phyloP scores from a whole-genome alignment of 2,797 vertebrate species.

The Anas georgica region DNA sequence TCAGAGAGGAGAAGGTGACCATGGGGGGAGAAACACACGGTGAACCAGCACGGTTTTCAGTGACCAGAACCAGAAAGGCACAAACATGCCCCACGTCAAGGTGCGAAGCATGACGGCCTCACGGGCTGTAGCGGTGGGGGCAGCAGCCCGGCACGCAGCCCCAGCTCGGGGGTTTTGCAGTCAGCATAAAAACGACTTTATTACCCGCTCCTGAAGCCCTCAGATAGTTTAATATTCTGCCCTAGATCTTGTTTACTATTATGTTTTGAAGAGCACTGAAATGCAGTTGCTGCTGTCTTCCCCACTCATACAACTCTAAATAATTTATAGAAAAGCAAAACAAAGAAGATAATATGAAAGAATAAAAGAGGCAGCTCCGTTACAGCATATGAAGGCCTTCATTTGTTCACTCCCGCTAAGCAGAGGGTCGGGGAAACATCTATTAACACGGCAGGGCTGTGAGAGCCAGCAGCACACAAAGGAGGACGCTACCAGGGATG shows the following conservation, averaged over 20 bases:
- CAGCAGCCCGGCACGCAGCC: not conserved
- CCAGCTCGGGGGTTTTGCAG: not conserved
- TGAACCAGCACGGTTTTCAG: not conserved
- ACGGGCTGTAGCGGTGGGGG: not conserved
- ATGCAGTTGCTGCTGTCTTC: conserved; percentile 64
- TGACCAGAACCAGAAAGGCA: not conserved
- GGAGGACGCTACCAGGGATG: not conserved
- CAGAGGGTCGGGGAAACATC: not conserved
- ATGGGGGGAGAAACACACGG: fast-evolving
- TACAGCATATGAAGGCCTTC: not conserved
- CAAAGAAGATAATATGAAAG: conserved; percentile 38
- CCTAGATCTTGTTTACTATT: conserved; percentile 64
- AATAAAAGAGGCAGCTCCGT: conserved; percentile 6
- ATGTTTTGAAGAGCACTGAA: conserved; percentile 61
- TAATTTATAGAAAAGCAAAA: conserved; percentile 70
- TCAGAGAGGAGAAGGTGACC: not conserved
- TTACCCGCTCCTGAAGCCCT: conserved; percentile 11
- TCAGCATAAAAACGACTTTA: not conserved
- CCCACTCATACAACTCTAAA: conserved; percentile 54
- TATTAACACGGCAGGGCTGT: not conserved
- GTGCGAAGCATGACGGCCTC: not conserved
- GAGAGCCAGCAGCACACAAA: not conserved
- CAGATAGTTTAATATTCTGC: conserved; percentile 62
- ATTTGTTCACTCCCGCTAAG: not conserved
- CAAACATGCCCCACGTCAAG: not conserved